Percentiles rank a stretch among this genome's conserved stretches.
These are phyloP conservation scores for Papilio polytes DNA, from an alignment of 1,140 invertebrate species.

Conservation along the genomic window DNA sequence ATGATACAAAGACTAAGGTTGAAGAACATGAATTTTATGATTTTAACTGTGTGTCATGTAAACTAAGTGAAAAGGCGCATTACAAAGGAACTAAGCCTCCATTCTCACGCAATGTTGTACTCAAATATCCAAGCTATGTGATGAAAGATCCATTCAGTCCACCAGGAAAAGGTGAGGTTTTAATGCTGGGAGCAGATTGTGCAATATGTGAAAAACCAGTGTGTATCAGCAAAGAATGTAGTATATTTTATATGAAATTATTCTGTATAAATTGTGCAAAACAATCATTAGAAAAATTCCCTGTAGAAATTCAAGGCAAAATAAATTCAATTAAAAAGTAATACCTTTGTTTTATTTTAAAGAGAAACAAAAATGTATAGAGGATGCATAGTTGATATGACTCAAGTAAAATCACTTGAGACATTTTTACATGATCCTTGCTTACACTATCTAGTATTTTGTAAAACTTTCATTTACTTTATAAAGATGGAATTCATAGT, in stretches of 20 bases:
- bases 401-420: too few species aligned
- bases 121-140: constrained; percentile 89
- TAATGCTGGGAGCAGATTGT: constrained; percentile 91
- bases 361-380: too few species aligned
- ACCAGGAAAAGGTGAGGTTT: constrained; percentile 86
- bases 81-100: constrained; percentile 89
- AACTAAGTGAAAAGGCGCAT: constrained; percentile 87
- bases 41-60: constrained; percentile 88
- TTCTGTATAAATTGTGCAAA: constrained; percentile 89
- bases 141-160: constrained; percentile 93
- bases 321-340: constrained; percentile 42
- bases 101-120: constrained; percentile 86
- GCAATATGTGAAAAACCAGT: constrained; percentile 86
- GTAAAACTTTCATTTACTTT: too few species aligned
- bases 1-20: constrained; percentile 55
- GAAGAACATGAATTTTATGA: constrained; percentile 61
- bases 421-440: too few species aligned
- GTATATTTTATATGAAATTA: constrained; percentile 90
- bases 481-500: too few species aligned
- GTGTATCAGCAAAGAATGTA: constrained; percentile 90
- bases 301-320: constrained; percentile 80
- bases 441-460: too few species aligned
- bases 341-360: neutral
- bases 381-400: too few species aligned
- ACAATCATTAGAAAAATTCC: constrained; percentile 86